Evolutionary conservation across 2,797 vertebrate species (phyloP), one percentile per base, ranked within the genome.

Genomic region (Periophthalmus magnuspinnatus): DNA sequence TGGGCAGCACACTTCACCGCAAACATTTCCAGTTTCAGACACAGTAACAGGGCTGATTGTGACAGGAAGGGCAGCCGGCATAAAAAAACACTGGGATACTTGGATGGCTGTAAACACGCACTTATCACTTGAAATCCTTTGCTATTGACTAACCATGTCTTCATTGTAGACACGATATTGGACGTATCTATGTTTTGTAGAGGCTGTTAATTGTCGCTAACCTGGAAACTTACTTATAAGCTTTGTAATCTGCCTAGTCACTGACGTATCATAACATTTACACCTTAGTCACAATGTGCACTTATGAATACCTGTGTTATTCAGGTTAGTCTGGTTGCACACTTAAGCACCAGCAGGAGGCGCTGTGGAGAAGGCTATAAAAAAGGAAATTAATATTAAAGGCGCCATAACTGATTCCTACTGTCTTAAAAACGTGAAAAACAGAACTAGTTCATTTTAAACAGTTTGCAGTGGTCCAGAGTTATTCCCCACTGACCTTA

Each of bases 171-270:
- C 38, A 41, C 38, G 1, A 41, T 41, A 50, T n/a, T 9, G 7
- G 7, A 5, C 6, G 19, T 50, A n/a, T 50, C 45, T 19, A n/a
- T 50, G 48, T 50, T 50, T n/a, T 6, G 16, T 17, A 17, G 45
- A 48, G 16, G 14, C 45, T 17, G 16, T 50, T n/a, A 41, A 13
- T 41, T 13, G 17, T 50, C 19, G 70, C 92, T 92, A 89, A 89
- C 91, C 89, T 86, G 88, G 93, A 82, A 92, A 94, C 90, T n/a
- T 93, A 92, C 93, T 88, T 93, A 94, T 94, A 94, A 76, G 75
- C 94, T 90, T 74, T 92, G 65, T 73, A 50, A 69, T 61, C 68
- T 34, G 75, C 93, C 90, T 93, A 52, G 88, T 90, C 85, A 89
- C 91, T 90, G 73, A 89, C 38, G 19, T 68, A 24, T 58, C 33